A percentile compares a stretch with the other conserved stretches of the same genome.
phyloP scores from a whole-genome alignment of 2,113 vertebrate species.

The Albula goreensis region DNA sequence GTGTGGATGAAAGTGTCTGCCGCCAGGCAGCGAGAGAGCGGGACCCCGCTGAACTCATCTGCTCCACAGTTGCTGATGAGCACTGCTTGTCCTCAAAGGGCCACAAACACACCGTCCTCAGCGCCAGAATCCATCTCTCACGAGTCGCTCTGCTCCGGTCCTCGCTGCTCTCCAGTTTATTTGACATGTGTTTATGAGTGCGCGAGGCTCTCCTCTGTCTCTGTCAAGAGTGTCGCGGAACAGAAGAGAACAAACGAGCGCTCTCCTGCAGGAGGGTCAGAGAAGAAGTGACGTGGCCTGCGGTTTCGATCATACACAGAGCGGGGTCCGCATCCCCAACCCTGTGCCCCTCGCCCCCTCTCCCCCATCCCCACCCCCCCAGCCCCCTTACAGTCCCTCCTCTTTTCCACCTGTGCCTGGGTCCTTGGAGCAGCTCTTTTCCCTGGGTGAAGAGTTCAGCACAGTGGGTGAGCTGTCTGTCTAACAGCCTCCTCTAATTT shows the following conservation, averaged over 20 bases:
- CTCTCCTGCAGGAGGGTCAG: background rate
- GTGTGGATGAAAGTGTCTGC: too few relatives aligned
- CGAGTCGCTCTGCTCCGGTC: background rate
- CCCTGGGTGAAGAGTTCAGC: slow-evolving; percentile 82
- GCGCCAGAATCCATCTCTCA: too few relatives aligned
- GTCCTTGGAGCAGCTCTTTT: slow-evolving; percentile 72
- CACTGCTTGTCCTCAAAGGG: too few relatives aligned
- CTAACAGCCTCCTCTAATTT: slow-evolving; percentile 76
- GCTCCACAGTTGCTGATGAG: too few relatives aligned
- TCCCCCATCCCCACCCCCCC: background rate
- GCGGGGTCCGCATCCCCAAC: background rate
- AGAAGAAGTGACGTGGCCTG: background rate
- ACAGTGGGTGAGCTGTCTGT: slow-evolving; percentile 79
- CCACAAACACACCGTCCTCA: too few relatives aligned
- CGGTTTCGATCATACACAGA: background rate
- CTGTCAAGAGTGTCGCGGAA: too few relatives aligned
- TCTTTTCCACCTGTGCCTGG: slow-evolving; percentile 69
- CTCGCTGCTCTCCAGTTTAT: background rate
- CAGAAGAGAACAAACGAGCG: background rate
- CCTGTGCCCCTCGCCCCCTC: too few relatives aligned
- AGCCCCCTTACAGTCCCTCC: slow-evolving; percentile 10
- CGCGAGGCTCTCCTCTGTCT: too few relatives aligned
- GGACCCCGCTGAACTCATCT: too few relatives aligned
- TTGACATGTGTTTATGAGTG: background rate
- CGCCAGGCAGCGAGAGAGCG: too few relatives aligned